Percentiles rank a stretch among this genome's conserved stretches.
These are phyloP conservation scores for Blennius ocellaris DNA, from an alignment of 2,113 vertebrate species.

Conservation along the genomic window DNA sequence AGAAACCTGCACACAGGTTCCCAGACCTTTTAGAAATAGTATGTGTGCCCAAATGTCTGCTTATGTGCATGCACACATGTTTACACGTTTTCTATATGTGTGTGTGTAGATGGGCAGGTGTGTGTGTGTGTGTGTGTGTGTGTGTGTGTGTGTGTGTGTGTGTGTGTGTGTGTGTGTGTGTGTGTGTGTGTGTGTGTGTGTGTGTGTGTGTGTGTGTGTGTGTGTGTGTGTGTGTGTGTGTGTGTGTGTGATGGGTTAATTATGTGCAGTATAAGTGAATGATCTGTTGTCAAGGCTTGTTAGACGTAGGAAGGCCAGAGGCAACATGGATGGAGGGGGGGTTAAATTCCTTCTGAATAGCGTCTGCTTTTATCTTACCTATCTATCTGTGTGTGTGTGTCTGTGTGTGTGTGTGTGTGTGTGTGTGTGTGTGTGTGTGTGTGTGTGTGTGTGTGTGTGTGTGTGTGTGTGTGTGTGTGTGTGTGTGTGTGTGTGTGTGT, in stretches of 20 bases:
- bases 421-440: slow-evolving; percentile 37
- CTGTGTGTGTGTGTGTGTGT: slow-evolving; percentile 51
- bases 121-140: slow-evolving; percentile 25
- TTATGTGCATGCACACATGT: slow-evolving; percentile 12
- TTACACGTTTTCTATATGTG: slow-evolving; percentile 1
- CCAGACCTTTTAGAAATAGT: slow-evolving; percentile 51
- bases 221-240: slow-evolving; percentile 41
- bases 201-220: slow-evolving; percentile 20
- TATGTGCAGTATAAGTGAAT: slow-evolving; percentile 81
- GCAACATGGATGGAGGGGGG: slow-evolving; percentile 67
- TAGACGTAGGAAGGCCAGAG: slow-evolving; percentile 82
- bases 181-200: slow-evolving; percentile 9
- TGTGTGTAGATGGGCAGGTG: background rate
- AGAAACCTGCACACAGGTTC: slow-evolving; percentile 42
- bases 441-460: slow-evolving; percentile 42
- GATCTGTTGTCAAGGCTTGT: slow-evolving; percentile 82
- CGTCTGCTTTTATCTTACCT: slow-evolving; percentile 83
- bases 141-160: slow-evolving; percentile 29
- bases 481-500: slow-evolving; percentile 25
- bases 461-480: slow-evolving; percentile 48
- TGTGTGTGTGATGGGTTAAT: slow-evolving; percentile 81
- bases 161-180: slow-evolving; percentile 15
- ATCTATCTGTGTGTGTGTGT: slow-evolving; percentile 71
- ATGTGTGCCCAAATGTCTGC: slow-evolving; percentile 53
- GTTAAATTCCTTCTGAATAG: slow-evolving; percentile 81